These are phyloP conservation scores for Zosterops hypoxanthus DNA, from an alignment of 2,113 vertebrate species.

Conservation along the genomic window DNA sequence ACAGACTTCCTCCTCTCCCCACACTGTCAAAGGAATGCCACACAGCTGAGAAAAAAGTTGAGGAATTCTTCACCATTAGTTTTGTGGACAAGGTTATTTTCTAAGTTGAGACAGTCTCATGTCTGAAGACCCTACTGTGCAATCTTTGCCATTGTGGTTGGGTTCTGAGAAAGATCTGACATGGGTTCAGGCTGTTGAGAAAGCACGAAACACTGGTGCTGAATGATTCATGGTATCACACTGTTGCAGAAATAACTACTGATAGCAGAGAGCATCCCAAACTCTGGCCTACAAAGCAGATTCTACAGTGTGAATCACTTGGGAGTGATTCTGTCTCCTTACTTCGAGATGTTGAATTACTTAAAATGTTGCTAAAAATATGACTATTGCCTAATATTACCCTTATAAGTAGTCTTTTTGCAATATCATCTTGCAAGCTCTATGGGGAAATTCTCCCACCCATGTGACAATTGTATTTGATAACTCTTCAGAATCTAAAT, in stretches of 20 bases:
- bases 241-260: slow-evolving; percentile 24
- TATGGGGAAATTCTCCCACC: slow-evolving; percentile 29
- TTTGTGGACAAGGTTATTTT: neutral
- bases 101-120: neutral
- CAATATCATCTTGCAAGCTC: neutral
- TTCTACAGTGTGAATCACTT: neutral
- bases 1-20: neutral
- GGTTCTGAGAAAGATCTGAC: neutral
- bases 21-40: neutral
- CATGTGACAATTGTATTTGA: neutral
- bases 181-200: neutral
- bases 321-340: neutral
- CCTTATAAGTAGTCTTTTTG: neutral
- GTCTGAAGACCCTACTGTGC: neutral
- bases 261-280: neutral
- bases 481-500: slow-evolving; percentile 1
- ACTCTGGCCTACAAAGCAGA: slow-evolving; percentile 7
- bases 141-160: neutral
- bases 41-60: neutral
- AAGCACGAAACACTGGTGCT: neutral
- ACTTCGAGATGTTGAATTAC: slow-evolving; percentile 16
- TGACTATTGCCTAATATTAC: slow-evolving; percentile 26
- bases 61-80: neutral
- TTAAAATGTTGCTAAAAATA: slow-evolving; percentile 42
- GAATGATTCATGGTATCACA: neutral